Evolutionary conservation across 1,140 invertebrate species (phyloP), one percentile per base, ranked within the genome.

Genomic region (Drosophila punjabiensis): DNA sequence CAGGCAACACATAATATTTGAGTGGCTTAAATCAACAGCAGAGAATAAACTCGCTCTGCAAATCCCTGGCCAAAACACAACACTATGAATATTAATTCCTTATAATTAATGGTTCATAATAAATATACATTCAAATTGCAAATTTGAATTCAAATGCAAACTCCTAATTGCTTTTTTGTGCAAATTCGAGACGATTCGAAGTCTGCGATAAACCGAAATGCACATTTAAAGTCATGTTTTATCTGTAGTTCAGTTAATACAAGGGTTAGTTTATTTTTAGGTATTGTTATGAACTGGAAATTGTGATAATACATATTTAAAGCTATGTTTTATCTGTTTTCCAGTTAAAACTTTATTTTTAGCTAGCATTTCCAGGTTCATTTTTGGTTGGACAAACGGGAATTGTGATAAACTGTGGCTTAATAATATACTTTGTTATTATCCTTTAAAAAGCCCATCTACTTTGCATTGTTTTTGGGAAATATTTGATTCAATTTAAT

Each of bases 51-150:
- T n/a, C 5, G 14, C 20, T 32, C 58, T 11, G 58, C 5, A 53
- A 41, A 41, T 64, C 50, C 50, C 48, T 37, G 28, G 62, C 11
- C 48, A 5, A 14, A 5, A 14, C 28, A 55, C 30, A 61, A 18
- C 30, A 18, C 43, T 35, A 64, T 67, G 32, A 64, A 67, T 64
- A 45, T 41, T 64, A 45, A 67, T 67, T 18, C 41, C 28, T 16
- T 8, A 16, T 39, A 18, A 30, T 45, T 45, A 28, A 39, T 58
- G 14, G 20, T 24, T 39, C 14, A 39, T 39, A 39, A 39, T 39
- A 39, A 56, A 39, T 39, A 1, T 20, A 18, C 5, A 56, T 39
- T 39, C 20, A n/a, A 39, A 37, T 28, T 39, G 9, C 14, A 58
- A 24, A 24, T 24, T 24, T 24, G 24, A 39, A 58, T 58, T 39